Base-by-base conservation (phyloP, 2,888 invertebrate genomes). In the Tuberolachnus salignus region DNA sequence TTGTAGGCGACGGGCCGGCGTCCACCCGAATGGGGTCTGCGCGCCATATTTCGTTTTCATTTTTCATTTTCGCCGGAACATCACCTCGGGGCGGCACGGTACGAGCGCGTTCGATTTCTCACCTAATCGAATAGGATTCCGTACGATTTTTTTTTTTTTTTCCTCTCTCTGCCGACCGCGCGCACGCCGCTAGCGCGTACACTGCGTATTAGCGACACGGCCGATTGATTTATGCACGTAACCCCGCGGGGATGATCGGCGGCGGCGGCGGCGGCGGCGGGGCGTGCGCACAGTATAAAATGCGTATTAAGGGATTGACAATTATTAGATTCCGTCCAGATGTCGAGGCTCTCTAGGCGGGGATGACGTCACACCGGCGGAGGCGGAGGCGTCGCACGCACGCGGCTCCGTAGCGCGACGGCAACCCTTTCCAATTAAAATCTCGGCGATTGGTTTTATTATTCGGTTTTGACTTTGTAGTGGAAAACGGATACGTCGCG, bases 341-440 rank as follows among this genome's bases (percentile, higher is more conserved):
- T 78, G 78, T 78, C 78, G 69, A 42, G 63, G 21, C 34, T 63
- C 23, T 6, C 6, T 34, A 34, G 3, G 34, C 73, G 13, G 63
- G 59, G 21, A 69, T 78, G 78, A 78, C 78, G 78, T 78, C 78
- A 78, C 63, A 69, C 34, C 34, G 34, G 34, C 34, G 34, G 34
- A 4, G n/a, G n/a, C n/a, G n/a, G n/a, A n/a, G n/a, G n/a, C n/a
- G n/a, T n/a, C 13, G 46, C 44, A 42, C 23, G 2, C n/a, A 46
- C 13, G 69, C 19, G 1, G 42, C 53, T 42, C 34, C 19, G 70
- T n/a, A n/a, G 34, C 34, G 21, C 44, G 16, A 14, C 61, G 69
- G 16, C 78, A 78, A 78, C 78, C 78, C 78, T 78, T 78, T 69
- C 59, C 78, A 78, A 78, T 78, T 78, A 78, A 78, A 78, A 78